phyloP scores from a whole-genome alignment of 2,797 vertebrate genomes.

The Myotis myotis region DNA sequence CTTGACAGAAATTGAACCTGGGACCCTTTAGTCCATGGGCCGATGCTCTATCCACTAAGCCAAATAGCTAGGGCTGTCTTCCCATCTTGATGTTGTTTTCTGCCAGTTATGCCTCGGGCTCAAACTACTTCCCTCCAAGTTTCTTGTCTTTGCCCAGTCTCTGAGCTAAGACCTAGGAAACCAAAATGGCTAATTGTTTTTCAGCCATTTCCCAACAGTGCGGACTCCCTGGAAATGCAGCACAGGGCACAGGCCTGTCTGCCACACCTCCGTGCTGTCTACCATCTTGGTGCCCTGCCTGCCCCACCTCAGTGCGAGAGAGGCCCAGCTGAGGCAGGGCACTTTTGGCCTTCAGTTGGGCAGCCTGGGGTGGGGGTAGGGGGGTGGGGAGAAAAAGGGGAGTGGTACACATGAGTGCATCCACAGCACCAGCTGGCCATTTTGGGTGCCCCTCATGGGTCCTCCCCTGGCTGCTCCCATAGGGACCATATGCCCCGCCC shows the following conservation, averaged over 20 bases:
- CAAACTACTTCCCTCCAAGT: not conserved
- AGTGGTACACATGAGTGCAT: too few species aligned
- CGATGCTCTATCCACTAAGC: too few species aligned
- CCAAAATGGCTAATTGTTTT: not conserved
- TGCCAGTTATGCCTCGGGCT: not conserved
- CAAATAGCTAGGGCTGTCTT: not conserved
- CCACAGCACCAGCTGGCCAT: not conserved
- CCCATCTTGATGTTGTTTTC: not conserved
- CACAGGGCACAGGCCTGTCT: not conserved
- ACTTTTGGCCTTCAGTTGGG: not conserved
- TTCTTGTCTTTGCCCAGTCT: not conserved
- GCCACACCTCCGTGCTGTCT: not conserved
- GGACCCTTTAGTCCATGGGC: too few species aligned
- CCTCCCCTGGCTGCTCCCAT: not conserved
- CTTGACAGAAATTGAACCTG: too few species aligned
- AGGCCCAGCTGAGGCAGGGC: not conserved
- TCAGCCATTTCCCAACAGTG: not conserved
- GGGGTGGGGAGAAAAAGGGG: not conserved
- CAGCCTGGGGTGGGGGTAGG: not conserved
- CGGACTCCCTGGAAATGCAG: not conserved
- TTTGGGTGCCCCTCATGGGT: not conserved
- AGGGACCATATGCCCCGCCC: too few species aligned
- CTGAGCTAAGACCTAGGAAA: not conserved
- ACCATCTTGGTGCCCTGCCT: not conserved
- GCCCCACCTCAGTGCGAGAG: not conserved